A percentile compares a stretch with the other conserved stretches of the same genome.
Conservation (phyloP, 2,888 invertebrate species). For the Epirrhoe alternata region DNA sequence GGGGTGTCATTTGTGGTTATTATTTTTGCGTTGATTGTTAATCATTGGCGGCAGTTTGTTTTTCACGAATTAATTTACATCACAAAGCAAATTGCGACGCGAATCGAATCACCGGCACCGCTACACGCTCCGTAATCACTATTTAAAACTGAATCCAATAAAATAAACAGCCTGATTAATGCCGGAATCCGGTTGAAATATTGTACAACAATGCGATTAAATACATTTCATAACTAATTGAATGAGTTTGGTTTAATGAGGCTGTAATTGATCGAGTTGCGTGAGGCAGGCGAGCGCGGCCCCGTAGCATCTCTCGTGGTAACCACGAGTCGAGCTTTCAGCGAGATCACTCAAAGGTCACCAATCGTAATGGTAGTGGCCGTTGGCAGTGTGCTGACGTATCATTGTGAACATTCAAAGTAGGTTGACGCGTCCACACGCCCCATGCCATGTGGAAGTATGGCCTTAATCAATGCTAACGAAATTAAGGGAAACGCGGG, state of each 20-base stretch:
- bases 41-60: conserved; percentile 12
- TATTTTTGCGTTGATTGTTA: conserved; percentile 5
- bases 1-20: conserved; percentile 6
- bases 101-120: conserved; percentile 12
- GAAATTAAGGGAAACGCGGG: conserved; percentile 11
- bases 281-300: neutral
- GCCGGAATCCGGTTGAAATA: conserved; percentile 14
- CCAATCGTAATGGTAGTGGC: too few relatives aligned
- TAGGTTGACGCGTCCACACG: neutral
- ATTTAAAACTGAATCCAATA: conserved; percentile 20
- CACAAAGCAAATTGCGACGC: conserved; percentile 18
- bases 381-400: too few relatives aligned
- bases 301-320: too few relatives aligned
- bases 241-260: conserved; percentile 4
- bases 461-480: conserved; percentile 2
- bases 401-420: neutral
- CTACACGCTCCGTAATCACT: conserved; percentile 1
- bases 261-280: conserved; percentile 6
- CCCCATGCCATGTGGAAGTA: neutral
- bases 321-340: too few relatives aligned
- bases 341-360: too few relatives aligned
- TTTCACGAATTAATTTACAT: conserved; percentile 24
- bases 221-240: conserved; percentile 11
- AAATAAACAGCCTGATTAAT: conserved; percentile 22
- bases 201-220: conserved; percentile 17